Base-by-base conservation (phyloP, 2,797 vertebrate species). In the Argyrosomus regius region DNA sequence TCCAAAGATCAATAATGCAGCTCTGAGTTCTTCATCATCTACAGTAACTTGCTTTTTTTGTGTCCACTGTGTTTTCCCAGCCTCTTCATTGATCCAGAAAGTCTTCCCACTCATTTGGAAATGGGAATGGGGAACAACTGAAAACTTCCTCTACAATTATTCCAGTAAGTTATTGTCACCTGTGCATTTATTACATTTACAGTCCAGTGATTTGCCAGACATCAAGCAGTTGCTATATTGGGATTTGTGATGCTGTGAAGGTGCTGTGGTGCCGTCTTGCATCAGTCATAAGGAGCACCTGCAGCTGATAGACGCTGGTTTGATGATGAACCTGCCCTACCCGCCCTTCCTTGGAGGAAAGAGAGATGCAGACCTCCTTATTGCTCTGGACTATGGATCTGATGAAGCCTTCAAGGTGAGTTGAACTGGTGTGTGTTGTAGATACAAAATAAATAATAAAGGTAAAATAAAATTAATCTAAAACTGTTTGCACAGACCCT, bases 401-500 rank as follows among this genome's bases (percentile, higher is more conserved):
- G 57, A 58, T 6, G n/a, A 39, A 1, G 14, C 61, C 22, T 80
- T 82, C 39, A 41, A 9, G 71, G 81, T 81, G 43, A 50, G 39
- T 12, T 3, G 11, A n/a, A 16, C 16, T 20, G 9, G 1, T 9
- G 31, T 24, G 28, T 28, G 24, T n/a, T 63, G 7, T 11, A 17
- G 22, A 46, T 26, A 2, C 35, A 39, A 39, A 39, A 39, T 9
- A 39, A 39, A 39, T 39, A 39, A 39, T 39, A 39, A 9, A 39
- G 35, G 12, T 48, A 46, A 7, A 50, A 24, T 48, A 18, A 46
- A 65, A 39, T 39, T 49, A 5, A 50, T 35, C 18, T 35, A 12
- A 50, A 65, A 63, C 16, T 26, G 10, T n/a, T 35, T 60, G 28
- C 53, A 28, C 87, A 94, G 92, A 91, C 88, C 10, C 78, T 93